Evolutionary conservation across 2,888 invertebrate genomes (phyloP), one percentile per base, ranked within the genome.

Genomic region (Sussaba pulchella): DNA sequence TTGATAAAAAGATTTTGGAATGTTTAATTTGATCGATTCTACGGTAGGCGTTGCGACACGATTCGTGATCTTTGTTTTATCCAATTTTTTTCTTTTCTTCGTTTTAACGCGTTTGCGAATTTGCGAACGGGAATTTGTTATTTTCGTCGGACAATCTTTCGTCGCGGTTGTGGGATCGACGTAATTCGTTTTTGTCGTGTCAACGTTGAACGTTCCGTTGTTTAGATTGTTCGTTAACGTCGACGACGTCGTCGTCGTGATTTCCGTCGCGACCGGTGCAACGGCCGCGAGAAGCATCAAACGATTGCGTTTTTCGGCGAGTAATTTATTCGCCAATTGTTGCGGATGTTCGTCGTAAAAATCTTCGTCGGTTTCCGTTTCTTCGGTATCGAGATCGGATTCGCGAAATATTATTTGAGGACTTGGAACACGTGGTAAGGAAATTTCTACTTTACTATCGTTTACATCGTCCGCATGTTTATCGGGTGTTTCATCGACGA

Each of bases 311-410:
- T 97, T 97, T 88, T 97, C 96, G 10, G 95, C 95, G 61, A 96
- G 91, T 70, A 96, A 86, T 89, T 96, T 96, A 83, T 94, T 96
- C 1, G 96, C 96, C 79, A 96, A 91, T 87, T 94, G 94, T 86
- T 97, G 96, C 0, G 97, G 97, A 91, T 97, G 95, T 87, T 96
- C 95, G 89, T 97, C 97, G 89, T 97, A 97, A 91, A 97, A 97
- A 85, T 97, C 97, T 92, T 97, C 97, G 91, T 97, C 97, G 0
- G 97, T 97, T 83, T 96, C 96, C 63, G 96, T 96, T 91, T 97
- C 96, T 14, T 96, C 95, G 0, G 97, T 97, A 85, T 97, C 97
- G 66, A 97, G 93, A 92, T 98, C 97, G 0, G 97, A 96, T 92
- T 98, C 98, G 41, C 95, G 72, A n/a, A 77, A 57, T 31, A 77